Percentiles rank a stretch among this genome's conserved stretches.
Evolutionary conservation across 2,888 invertebrate genomes (phyloP).

Genomic region (Gnatocerus cornutus): DNA sequence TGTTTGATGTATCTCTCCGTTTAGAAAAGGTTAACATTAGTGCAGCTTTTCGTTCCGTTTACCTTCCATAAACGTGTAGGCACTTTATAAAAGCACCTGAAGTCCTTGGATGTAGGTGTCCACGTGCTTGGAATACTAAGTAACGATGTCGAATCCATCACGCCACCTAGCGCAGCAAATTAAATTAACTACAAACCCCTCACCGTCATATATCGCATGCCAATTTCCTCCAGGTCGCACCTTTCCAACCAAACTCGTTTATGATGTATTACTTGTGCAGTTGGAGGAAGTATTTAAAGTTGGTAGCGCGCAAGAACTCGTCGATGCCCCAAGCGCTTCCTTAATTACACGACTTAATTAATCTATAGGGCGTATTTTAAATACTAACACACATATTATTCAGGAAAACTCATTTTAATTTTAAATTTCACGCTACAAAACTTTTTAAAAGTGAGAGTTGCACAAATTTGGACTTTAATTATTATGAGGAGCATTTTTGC

Average conservation of each 20-base stretch:
- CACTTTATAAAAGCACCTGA: conserved; percentile 56
- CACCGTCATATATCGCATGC: conserved; percentile 66
- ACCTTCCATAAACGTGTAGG: conserved; percentile 59
- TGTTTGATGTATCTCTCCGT: too few relatives aligned
- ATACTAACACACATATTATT: conserved; percentile 32
- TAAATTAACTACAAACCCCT: conserved; percentile 65
- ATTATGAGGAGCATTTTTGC: conserved; percentile 26
- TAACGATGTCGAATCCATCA: conserved; percentile 63
- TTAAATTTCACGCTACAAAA: conserved; percentile 12
- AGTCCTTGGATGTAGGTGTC: conserved; percentile 46
- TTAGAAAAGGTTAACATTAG: conserved; percentile 47
- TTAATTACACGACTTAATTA: conserved; percentile 47
- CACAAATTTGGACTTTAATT: conserved; percentile 17
- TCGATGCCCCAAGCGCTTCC: conserved; percentile 31
- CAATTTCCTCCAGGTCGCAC: conserved; percentile 62
- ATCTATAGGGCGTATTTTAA: conserved; percentile 28
- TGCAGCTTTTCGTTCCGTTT: conserved; percentile 54
- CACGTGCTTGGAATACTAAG: conserved; percentile 58
- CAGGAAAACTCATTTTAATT: conserved; percentile 18
- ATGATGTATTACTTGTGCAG: conserved; percentile 54
- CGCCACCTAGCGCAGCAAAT: conserved; percentile 63
- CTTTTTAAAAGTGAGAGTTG: background rate
- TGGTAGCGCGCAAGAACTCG: conserved; percentile 22
- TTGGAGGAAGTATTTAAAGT: conserved; percentile 45
- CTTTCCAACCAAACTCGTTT: conserved; percentile 47